Conservation (phyloP, 2,797 vertebrate species). For the Chelmon rostratus region DNA sequence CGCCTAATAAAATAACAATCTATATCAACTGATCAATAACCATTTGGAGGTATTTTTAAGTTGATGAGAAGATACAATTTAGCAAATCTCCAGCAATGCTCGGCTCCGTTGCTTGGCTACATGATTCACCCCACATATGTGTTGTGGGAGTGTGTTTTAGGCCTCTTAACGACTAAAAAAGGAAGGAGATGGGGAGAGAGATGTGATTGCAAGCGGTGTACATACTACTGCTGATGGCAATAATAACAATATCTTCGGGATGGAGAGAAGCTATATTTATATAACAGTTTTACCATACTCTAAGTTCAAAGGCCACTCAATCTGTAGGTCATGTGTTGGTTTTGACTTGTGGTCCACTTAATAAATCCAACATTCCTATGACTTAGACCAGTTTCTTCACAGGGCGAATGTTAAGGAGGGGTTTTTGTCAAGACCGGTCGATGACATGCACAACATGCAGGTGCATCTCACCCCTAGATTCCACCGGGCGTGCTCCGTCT, state of each 20-base stretch:
- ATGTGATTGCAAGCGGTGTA: background rate
- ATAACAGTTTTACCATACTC: background rate
- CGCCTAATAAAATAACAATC: conserved; percentile 52
- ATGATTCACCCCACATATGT: conserved; percentile 26
- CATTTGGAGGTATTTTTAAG: conserved; percentile 59
- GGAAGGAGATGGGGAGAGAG: background rate
- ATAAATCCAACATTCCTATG: background rate
- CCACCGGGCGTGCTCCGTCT: too few species aligned
- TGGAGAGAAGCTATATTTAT: too few species aligned
- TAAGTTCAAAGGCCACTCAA: background rate
- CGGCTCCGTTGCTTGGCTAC: conserved; percentile 13
- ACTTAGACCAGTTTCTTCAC: background rate
- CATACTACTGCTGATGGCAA: too few species aligned
- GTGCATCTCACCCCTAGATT: too few species aligned
- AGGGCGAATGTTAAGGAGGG: background rate
- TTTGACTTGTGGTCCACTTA: background rate
- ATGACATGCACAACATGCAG: background rate
- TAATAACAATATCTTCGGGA: too few species aligned
- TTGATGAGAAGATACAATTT: conserved; percentile 47
- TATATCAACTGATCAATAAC: conserved; percentile 57
- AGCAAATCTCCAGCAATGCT: conserved; percentile 29
- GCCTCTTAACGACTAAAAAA: background rate
- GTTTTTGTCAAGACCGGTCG: background rate
- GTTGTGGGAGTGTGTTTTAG: conserved; percentile 8
- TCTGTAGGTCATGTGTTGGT: background rate